Evolutionary conservation across 1,140 invertebrate species (phyloP), one percentile per base, ranked within the genome.

Genomic region (Elymnias hypermnestra): DNA sequence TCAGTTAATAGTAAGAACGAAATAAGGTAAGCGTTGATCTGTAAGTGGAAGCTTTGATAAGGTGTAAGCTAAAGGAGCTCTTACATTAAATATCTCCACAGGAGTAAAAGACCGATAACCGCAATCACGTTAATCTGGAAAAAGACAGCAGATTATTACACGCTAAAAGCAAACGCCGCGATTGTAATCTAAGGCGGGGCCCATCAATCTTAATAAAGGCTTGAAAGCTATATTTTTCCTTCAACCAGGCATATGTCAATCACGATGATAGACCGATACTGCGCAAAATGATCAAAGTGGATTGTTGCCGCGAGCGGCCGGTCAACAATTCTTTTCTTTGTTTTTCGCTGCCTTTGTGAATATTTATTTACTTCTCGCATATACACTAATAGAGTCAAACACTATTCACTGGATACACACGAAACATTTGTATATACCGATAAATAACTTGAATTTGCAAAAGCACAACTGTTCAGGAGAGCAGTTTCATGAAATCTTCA

Each of bases 131-230:
- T 17, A 14, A 36, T 23, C 29, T 33, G 18, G 9, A 19, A 13
- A 43, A 18, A 43, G 19, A 29, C 28, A 35, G 8, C 28, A 29
- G 10, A 28, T 46, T 12, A 28, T 46, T 46, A 47, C 22, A 57
- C 40, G 53, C 38, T 57, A 57, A 62, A 64, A 54, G 52, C 57
- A 53, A 63, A 26, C 8, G 33, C 62, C 49, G 50, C 59, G 58
- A 41, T 45, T 19, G 51, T 39, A 58, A 49, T 50, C 57, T 42
- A 44, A 47, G 46, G 31, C 33, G 38, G 31, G 41, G 39, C 36
- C 55, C 54, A 69, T 72, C 68, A 72, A 72, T 72, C 68, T 63
- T 60, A 68, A 72, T 57, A 57, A 57, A 52, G 23, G 44, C 35
- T 52, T 51, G 43, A 52, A 57, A 53, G 43, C 48, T 44, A 57